phyloP scores from a whole-genome alignment of 2,113 vertebrate species.

The Archocentrus centrarchus region DNA sequence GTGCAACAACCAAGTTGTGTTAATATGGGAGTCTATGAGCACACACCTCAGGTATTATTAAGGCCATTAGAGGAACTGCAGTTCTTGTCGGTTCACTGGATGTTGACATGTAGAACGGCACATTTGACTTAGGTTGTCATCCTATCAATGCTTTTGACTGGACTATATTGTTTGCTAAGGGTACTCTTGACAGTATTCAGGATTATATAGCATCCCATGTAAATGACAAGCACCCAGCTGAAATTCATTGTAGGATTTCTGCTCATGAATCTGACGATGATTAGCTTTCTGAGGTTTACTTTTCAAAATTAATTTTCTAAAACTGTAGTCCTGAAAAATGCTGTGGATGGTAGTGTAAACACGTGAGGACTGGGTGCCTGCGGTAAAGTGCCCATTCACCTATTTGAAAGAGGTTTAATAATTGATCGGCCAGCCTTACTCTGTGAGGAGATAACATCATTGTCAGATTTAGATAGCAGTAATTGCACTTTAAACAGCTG shows the following conservation, averaged over 20 bases:
- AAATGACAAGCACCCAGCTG: background rate
- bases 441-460: background rate
- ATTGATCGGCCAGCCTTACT: background rate
- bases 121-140: background rate
- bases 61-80: background rate
- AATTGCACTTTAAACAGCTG: background rate
- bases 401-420: background rate
- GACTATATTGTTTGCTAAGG: background rate
- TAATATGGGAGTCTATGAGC: background rate
- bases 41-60: background rate
- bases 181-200: too few species aligned
- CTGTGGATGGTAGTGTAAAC: fast-evolving
- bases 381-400: background rate
- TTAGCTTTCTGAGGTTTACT: background rate
- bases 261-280: fast-evolving
- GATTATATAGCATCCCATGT: background rate
- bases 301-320: fast-evolving
- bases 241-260: fast-evolving
- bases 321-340: background rate
- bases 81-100: background rate
- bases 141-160: background rate
- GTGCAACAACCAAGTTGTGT: background rate
- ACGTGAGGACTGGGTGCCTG: background rate
- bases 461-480: background rate
- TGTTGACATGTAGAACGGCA: background rate